phyloP scores from a whole-genome alignment of 2,888 invertebrate genomes.

The Hydraecia micacea region DNA sequence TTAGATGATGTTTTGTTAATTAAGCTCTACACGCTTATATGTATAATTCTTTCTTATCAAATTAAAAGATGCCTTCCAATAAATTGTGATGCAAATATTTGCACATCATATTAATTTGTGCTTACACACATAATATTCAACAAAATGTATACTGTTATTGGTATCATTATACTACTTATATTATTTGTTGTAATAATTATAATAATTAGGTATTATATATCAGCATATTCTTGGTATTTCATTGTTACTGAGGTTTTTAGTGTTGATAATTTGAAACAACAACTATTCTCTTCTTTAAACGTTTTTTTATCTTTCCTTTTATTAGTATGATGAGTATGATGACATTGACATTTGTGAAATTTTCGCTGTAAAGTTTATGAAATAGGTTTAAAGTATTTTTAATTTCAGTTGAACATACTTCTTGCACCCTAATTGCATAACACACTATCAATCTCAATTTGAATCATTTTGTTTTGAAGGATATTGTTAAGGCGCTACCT shows the following conservation, averaged over 20 bases:
- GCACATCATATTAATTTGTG: constrained; percentile 4
- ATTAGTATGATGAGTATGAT: neutral
- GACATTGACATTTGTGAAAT: neutral
- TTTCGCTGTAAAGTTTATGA: neutral
- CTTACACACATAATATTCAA: neutral
- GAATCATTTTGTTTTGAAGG: too few species aligned
- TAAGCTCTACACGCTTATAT: neutral
- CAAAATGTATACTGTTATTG: neutral
- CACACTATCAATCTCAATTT: too few species aligned
- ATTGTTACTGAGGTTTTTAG: neutral
- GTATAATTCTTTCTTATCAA: neutral
- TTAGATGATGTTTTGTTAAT: neutral
- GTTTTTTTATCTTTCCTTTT: neutral
- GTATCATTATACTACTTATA: neutral
- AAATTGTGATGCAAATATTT: neutral
- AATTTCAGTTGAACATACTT: neutral
- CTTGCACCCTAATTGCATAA: too few species aligned
- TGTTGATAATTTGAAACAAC: neutral
- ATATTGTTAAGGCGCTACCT: too few species aligned
- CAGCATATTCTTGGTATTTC: neutral
- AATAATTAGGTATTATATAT: neutral
- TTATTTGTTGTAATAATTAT: neutral
- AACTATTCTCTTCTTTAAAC: neutral
- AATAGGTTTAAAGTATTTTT: neutral
- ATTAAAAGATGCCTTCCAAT: neutral